Percentiles rank a stretch among this genome's conserved stretches.
Conservation (phyloP, 2,113 vertebrate genomes). For the Zeus faber region DNA sequence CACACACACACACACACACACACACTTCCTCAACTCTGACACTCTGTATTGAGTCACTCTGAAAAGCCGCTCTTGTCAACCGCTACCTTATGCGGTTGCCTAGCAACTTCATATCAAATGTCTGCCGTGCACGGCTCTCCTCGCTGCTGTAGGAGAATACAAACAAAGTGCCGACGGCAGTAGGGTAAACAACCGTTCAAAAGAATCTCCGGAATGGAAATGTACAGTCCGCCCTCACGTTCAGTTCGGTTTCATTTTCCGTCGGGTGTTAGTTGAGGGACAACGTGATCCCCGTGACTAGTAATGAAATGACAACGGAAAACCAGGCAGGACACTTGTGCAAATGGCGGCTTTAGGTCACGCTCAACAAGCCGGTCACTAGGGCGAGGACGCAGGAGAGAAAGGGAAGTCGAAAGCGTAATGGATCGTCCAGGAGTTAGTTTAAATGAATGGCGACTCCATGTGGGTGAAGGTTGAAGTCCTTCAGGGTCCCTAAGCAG, state of each 20-base stretch:
- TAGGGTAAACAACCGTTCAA: constrained; percentile 16
- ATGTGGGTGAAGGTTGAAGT: too few relatives aligned
- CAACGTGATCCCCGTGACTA: too few relatives aligned
- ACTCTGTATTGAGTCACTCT: constrained; percentile 59
- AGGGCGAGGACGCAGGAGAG: too few relatives aligned
- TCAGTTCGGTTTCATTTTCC: too few relatives aligned
- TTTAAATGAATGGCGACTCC: too few relatives aligned
- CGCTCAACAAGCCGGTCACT: too few relatives aligned
- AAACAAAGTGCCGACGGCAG: constrained; percentile 34
- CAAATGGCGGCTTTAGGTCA: too few relatives aligned
- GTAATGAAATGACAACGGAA: not conserved
- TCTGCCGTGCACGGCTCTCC: constrained; percentile 43
- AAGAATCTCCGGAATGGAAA: constrained; percentile 16
- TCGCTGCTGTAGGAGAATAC: constrained; percentile 33
- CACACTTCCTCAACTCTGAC: constrained; percentile 33
- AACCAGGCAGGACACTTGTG: not conserved
- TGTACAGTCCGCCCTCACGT: too few relatives aligned
- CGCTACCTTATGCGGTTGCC: constrained; percentile 64
- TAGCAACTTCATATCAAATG: constrained; percentile 68
- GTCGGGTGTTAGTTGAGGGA: too few relatives aligned
- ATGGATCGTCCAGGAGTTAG: too few relatives aligned
- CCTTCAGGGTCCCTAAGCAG: too few relatives aligned
- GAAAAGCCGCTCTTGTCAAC: constrained; percentile 40
- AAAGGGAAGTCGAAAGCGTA: too few relatives aligned
- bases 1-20: constrained; percentile 27